Evolutionary conservation across 2,797 vertebrate genomes (phyloP).

Genomic region (Phoxinus dragarum): DNA sequence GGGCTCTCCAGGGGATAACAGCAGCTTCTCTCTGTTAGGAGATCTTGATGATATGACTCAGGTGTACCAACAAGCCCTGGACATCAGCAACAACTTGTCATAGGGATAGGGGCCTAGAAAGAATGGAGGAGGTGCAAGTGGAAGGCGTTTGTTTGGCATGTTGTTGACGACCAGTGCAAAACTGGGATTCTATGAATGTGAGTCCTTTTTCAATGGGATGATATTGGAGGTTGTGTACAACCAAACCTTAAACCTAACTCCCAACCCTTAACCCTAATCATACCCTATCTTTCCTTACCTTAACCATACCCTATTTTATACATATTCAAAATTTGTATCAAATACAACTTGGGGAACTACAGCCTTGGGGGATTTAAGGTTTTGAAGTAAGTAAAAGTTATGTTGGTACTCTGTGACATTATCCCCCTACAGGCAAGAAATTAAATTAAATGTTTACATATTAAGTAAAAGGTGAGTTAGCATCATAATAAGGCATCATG

Average conservation of each 20-base stretch:
- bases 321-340: constrained; percentile 24
- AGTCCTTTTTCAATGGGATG: constrained; percentile 53
- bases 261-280: constrained; percentile 1
- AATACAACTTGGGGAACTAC: constrained; percentile 27
- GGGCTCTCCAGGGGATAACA: constrained; percentile 92
- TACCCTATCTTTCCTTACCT: not conserved
- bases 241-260: constrained; percentile 48
- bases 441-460: constrained; percentile 85
- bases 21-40: constrained; percentile 96
- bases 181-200: constrained; percentile 77
- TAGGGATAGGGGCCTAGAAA: constrained; percentile 73
- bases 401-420: constrained; percentile 42
- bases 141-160: constrained; percentile 61
- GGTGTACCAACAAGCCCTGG: constrained; percentile 99
- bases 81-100: constrained; percentile 96
- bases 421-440: constrained; percentile 59
- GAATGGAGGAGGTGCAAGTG: constrained; percentile 49
- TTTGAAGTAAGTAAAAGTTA: constrained; percentile 33
- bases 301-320: constrained; percentile 24
- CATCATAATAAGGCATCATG: constrained; percentile 76
- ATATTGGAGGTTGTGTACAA: constrained; percentile 66
- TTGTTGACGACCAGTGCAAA: constrained; percentile 81
- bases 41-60: constrained; percentile 99
- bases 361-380: constrained; percentile 27
- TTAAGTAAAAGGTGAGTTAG: constrained; percentile 78